Evolutionary conservation across 2,113 vertebrate species (phyloP).

Genomic region (Microtus oregoni): DNA sequence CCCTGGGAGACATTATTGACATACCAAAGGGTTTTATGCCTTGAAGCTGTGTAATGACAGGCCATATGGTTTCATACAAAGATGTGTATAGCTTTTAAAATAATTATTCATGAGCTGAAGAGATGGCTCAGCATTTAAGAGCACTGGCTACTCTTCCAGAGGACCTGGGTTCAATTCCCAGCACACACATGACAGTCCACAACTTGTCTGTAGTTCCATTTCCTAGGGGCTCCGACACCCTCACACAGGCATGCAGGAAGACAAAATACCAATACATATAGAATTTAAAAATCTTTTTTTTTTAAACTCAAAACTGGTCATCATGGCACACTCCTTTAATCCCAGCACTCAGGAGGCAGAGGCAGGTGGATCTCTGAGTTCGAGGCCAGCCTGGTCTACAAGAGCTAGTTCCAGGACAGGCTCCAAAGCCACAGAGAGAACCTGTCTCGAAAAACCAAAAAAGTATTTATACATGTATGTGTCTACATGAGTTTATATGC

Average conservation of each 20-base stretch:
- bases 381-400: not conserved
- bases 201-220: too few species aligned
- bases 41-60: not conserved
- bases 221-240: too few species aligned
- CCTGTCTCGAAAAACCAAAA: not conserved
- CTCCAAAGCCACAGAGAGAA: not conserved
- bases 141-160: too few species aligned
- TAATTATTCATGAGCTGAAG: not conserved
- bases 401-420: not conserved
- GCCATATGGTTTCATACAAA: rapidly evolving
- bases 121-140: too few species aligned
- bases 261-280: too few species aligned
- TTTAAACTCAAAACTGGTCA: not conserved
- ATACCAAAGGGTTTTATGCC: not conserved
- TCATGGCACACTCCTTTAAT: not conserved
- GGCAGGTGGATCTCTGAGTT: not conserved
- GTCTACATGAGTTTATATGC: not conserved
- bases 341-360: not conserved
- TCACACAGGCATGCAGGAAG: too few species aligned
- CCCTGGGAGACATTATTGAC: not conserved
- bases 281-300: too few species aligned
- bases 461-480: not conserved
- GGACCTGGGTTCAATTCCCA: too few species aligned
- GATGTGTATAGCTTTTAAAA: not conserved
- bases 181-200: too few species aligned